Percentiles rank a stretch among this genome's conserved stretches.
phyloP scores from a whole-genome alignment of 2,113 vertebrate genomes.

The Baryphthengus martii region DNA sequence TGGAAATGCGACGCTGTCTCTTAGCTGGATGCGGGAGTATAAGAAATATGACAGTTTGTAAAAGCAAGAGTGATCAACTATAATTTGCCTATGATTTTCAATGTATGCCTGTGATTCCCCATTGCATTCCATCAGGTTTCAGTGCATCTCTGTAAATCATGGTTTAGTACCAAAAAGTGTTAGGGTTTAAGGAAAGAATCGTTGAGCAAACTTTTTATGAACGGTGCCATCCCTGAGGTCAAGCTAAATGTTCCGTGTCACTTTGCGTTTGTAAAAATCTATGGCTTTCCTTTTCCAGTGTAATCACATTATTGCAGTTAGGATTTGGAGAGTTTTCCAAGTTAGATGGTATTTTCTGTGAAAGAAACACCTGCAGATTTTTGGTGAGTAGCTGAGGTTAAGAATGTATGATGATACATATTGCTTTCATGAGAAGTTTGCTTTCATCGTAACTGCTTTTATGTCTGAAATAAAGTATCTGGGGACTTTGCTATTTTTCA shows the following conservation, averaged over 20 bases:
- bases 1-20: neutral
- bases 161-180: neutral
- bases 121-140: neutral
- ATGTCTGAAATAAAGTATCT: neutral
- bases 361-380: neutral
- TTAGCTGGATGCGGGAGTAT: neutral
- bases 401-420: neutral
- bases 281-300: neutral
- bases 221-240: neutral
- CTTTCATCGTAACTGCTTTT: neutral
- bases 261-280: neutral
- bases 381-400: neutral
- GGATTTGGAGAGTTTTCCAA: neutral
- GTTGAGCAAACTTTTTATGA: neutral
- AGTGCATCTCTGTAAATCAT: neutral
- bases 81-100: neutral
- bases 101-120: neutral
- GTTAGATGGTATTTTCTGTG: neutral
- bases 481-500: neutral
- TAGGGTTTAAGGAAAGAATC: neutral
- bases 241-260: neutral
- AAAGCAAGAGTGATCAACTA: neutral
- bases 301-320: neutral
- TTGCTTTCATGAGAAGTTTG: neutral
- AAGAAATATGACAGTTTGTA: neutral